Evolutionary conservation across 2,113 vertebrate genomes (phyloP), one percentile per base, ranked within the genome.

Genomic region (Dromaius novaehollandiae): DNA sequence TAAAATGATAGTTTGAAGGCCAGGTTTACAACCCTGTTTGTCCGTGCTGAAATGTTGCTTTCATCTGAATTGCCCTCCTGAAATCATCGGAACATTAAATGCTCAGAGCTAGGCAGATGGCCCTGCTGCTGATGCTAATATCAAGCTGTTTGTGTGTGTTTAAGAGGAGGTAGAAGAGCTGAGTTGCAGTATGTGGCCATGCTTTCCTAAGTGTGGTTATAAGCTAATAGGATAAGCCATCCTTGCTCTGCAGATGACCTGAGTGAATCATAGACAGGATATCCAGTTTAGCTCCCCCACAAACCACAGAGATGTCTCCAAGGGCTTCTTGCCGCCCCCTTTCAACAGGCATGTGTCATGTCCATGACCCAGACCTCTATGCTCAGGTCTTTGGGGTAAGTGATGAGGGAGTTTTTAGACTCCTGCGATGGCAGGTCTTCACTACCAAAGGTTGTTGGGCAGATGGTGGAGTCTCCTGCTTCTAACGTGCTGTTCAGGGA

Each of bases 261-360:
- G 86, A 0, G 38, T 96, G 90, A 94, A 95, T 96, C 92, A 94
- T 16, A 51, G 65, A 1, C 90, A 84, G 96, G 77, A 94, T 92
- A 86, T 79, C 48, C 94, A 92, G 64, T 4, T 69, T 9, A 80
- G 94, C 94, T 95, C 96, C 96, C 81, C 94, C 96, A 94, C 96
- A 96, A 93, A 93, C 95, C 92, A 32, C 96, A 85, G 75, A 56
- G 91, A 70, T 82, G 70, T 91, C 96, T 25, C 96, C 2, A 28
- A 58, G 90, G 94, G 40, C 86, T 93, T 82, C 84, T 69, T 8
- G 0, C 77, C 24, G 0, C 81, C 73, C 82, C 51, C 32, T 82
- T 93, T 69, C 21, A 36, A 38, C 56, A 17, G 73, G 15, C 55
- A 30, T 1, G 21, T 25, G 82, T 51, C 88, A 50, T 0, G 1